Evolutionary conservation across 2,888 invertebrate species (phyloP).

Genomic region (Autographa pulchrina): DNA sequence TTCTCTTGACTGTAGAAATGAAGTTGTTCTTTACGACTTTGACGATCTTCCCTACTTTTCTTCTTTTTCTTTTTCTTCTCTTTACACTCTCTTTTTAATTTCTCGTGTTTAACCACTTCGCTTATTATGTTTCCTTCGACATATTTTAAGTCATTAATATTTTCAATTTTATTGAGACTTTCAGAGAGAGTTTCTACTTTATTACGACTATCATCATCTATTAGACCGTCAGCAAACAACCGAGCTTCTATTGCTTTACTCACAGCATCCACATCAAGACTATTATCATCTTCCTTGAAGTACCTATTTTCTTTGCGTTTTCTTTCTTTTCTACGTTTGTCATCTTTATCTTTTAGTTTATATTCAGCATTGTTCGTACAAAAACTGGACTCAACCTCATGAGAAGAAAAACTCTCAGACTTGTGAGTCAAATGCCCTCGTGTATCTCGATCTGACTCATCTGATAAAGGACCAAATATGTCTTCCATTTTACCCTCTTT

Average conservation of each 20-base stretch:
- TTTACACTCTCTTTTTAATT: constrained; percentile 90
- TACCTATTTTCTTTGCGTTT: constrained; percentile 90
- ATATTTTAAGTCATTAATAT: constrained; percentile 87
- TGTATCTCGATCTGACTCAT: constrained; percentile 89
- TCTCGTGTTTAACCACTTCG: constrained; percentile 69
- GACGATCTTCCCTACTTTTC: constrained; percentile 94
- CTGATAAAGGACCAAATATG: constrained; percentile 96
- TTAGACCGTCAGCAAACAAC: constrained; percentile 91
- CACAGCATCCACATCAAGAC: constrained; percentile 94
- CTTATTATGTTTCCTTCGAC: constrained; percentile 80
- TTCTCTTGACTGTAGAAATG: constrained; percentile 90
- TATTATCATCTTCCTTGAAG: constrained; percentile 92
- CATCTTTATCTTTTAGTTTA: constrained; percentile 85
- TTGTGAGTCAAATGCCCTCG: constrained; percentile 64
- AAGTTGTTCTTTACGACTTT: constrained; percentile 91
- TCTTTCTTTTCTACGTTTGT: constrained; percentile 90
- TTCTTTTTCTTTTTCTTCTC: constrained; percentile 96
- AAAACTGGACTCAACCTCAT: constrained; percentile 66
- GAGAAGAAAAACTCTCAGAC: constrained; percentile 67
- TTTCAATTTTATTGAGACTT: constrained; percentile 58
- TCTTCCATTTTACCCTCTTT: constrained; percentile 96
- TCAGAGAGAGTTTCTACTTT: constrained; percentile 70
- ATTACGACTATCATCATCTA: constrained; percentile 83
- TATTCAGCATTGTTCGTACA: constrained; percentile 64
- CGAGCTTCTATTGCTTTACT: constrained; percentile 95